These are phyloP conservation scores for Chiloscyllium punctatum DNA, from an alignment of 2,797 vertebrate genomes.

Conservation along the genomic window DNA sequence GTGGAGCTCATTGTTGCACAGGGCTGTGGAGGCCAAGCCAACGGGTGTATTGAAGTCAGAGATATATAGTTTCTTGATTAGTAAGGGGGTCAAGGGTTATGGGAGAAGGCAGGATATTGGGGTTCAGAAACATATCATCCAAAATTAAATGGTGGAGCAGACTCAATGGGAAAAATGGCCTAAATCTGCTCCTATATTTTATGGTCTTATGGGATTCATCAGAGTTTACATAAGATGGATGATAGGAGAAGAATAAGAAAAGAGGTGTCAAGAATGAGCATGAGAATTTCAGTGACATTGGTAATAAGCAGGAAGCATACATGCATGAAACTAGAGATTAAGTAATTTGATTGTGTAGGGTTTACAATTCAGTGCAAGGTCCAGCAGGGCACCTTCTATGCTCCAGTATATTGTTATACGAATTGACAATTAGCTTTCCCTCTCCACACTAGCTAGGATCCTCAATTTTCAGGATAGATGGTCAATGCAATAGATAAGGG, in stretches of 20 bases:
- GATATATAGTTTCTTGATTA: no score
- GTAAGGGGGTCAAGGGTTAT: no score
- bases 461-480: background rate
- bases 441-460: background rate
- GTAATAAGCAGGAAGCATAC: background rate
- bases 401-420: background rate
- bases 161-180: no score
- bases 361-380: background rate
- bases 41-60: no score
- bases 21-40: no score
- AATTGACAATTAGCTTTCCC: background rate
- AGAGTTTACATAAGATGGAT: background rate
- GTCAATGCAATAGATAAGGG: background rate
- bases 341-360: background rate
- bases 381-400: background rate
- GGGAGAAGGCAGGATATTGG: no score
- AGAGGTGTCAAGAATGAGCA: background rate
- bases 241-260: background rate
- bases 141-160: no score
- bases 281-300: background rate
- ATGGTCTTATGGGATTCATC: background rate
- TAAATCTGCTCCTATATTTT: no score
- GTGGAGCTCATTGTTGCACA: no score
- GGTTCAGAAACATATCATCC: no score
- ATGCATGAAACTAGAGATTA: background rate